Conservation (phyloP, 2,797 vertebrate species). For the Melanotaenia parkinsoni region DNA sequence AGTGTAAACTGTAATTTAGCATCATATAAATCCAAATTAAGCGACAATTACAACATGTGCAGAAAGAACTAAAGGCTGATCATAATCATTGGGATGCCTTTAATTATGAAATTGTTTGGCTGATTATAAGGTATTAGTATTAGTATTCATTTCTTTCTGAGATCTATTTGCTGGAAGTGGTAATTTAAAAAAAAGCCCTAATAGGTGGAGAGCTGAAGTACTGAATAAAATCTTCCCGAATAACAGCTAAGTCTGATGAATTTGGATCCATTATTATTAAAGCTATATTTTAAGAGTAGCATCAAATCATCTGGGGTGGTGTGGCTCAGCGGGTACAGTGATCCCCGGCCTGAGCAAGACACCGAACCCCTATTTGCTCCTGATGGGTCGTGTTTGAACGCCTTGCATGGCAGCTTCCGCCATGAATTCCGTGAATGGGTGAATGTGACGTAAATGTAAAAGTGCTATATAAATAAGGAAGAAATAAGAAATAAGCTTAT, state of each 20-base stretch:
- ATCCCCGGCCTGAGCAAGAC: too few species aligned
- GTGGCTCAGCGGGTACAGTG: too few species aligned
- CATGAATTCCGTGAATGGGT: too few species aligned
- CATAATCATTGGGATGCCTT: slow-evolving; percentile 6
- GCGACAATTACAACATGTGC: slow-evolving; percentile 32
- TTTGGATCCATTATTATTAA: neutral
- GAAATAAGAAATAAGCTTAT: neutral
- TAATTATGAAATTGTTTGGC: slow-evolving; percentile 38
- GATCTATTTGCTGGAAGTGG: neutral
- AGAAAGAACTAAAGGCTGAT: slow-evolving; percentile 9
- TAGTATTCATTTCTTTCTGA: neutral
- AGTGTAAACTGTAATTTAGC: slow-evolving; percentile 13
- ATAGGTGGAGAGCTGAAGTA: neutral
- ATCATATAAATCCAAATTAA: slow-evolving; percentile 26
- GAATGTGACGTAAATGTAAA: too few species aligned
- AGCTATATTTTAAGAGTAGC: neutral
- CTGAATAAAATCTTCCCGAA: neutral
- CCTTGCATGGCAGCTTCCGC: too few species aligned
- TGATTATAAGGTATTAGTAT: slow-evolving; percentile 36
- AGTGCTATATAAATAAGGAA: too few species aligned
- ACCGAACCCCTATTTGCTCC: too few species aligned
- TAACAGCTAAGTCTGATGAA: neutral
- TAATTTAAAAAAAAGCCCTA: neutral
- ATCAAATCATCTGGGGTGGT: too few species aligned
- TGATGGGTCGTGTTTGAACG: too few species aligned